phyloP scores from a whole-genome alignment of 35 echinoderm and acorn worm species.

The Anneissia japonica region DNA sequence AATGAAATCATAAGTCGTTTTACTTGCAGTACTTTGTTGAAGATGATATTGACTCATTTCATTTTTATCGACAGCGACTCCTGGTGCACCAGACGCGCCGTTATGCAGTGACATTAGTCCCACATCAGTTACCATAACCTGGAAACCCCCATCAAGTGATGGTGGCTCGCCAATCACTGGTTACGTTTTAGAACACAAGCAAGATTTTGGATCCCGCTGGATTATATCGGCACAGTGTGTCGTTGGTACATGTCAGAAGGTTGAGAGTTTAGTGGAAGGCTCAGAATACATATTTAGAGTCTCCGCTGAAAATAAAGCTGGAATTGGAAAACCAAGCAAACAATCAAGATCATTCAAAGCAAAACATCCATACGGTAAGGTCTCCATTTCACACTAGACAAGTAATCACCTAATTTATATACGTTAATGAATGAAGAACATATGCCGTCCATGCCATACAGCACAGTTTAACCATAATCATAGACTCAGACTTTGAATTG shows the following conservation, averaged over 20 bases:
- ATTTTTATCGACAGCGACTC: constrained; percentile 39
- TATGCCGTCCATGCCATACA: no score
- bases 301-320: constrained; percentile 76
- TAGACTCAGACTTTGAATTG: no score
- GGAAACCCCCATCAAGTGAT: constrained; percentile 51
- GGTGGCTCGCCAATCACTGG: constrained; percentile 83
- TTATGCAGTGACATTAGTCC: constrained; percentile 60
- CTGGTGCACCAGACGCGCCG: constrained; percentile 57
- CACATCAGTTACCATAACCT: constrained; percentile 69
- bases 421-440: no score
- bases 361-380: constrained; percentile 80
- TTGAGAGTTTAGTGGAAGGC: constrained; percentile 49
- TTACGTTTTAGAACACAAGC: constrained; percentile 79
- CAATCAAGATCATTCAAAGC: constrained; percentile 47
- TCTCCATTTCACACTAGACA: no score
- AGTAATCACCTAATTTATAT: no score
- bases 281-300: constrained; percentile 79
- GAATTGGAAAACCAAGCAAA: constrained; percentile 86
- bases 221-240: constrained; percentile 22
- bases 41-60: no score
- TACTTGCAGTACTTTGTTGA: no score
- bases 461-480: no score
- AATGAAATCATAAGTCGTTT: no score
- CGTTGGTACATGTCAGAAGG: constrained; percentile 44
- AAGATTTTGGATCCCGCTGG: constrained; percentile 64